Evolutionary conservation across 2,113 vertebrate species (phyloP).

Genomic region (Cynoglossus semilaevis): DNA sequence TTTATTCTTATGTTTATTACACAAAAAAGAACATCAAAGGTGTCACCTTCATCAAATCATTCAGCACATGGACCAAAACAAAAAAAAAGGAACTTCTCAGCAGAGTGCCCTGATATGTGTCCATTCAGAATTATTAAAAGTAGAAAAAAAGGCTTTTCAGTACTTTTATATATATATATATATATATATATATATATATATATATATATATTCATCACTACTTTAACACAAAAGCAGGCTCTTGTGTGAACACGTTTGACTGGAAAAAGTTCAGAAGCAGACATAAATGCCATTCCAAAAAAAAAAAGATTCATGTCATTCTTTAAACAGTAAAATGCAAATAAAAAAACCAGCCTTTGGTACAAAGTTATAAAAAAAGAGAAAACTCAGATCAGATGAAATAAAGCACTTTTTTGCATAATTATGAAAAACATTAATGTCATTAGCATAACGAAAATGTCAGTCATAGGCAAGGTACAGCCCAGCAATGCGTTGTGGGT

Average conservation of each 20-base stretch:
- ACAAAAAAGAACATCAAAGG: constrained; percentile 70
- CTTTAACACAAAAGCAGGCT: constrained; percentile 79
- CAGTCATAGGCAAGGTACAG: constrained; percentile 67
- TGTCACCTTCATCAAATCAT: constrained; percentile 61
- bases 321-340: constrained; percentile 26
- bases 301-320: constrained; percentile 14
- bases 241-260: constrained; percentile 64
- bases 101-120: constrained; percentile 58
- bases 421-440: constrained; percentile 32
- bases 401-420: constrained; percentile 25
- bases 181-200: constrained; percentile 20
- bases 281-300: constrained; percentile 27
- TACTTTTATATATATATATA: constrained; percentile 25
- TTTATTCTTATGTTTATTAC: constrained; percentile 66
- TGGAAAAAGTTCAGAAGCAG: constrained; percentile 24
- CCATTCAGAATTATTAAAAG: constrained; percentile 60
- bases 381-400: constrained; percentile 13
- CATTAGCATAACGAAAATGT: constrained; percentile 31
- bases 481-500: constrained; percentile 59
- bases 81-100: constrained; percentile 40
- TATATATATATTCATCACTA: constrained; percentile 27
- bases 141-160: constrained; percentile 61
- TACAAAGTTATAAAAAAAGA: constrained; percentile 56
- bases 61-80: constrained; percentile 49
- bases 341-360: constrained; percentile 62